A percentile compares a stretch with the other conserved stretches of the same genome.
Conservation (phyloP, 2,888 invertebrate species). For the Apamea anceps region DNA sequence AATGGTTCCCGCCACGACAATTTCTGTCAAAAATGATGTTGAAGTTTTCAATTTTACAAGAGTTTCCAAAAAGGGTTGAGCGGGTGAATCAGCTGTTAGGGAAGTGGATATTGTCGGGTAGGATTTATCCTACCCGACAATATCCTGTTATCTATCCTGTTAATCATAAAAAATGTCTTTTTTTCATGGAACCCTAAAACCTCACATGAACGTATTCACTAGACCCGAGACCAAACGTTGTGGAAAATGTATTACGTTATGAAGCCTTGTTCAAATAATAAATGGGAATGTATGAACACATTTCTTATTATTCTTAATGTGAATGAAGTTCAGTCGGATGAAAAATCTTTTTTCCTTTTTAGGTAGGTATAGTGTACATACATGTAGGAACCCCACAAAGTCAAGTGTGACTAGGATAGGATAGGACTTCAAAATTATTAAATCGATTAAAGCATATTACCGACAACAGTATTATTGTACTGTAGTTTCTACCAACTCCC, state of each 20-base stretch:
- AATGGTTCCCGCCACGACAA: neutral
- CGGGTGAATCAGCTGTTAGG: neutral
- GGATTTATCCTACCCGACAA: too few species aligned
- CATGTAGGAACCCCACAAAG: too few species aligned
- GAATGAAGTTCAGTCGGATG: slow-evolving; percentile 15
- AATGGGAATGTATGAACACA: slow-evolving; percentile 55
- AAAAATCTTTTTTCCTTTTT: slow-evolving; percentile 3
- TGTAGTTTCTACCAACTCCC: too few species aligned
- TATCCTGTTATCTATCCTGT: neutral
- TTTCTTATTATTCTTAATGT: slow-evolving; percentile 51
- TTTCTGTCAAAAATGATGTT: neutral
- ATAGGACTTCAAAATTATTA: too few species aligned
- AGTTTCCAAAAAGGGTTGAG: neutral
- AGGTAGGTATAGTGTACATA: neutral
- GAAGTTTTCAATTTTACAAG: neutral
- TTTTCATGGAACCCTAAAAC: slow-evolving; percentile 38
- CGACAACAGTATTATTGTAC: too few species aligned
- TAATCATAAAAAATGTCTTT: neutral
- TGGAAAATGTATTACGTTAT: slow-evolving; percentile 61
- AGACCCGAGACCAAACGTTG: slow-evolving; percentile 46
- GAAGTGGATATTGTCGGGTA: neutral
- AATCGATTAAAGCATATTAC: neutral
- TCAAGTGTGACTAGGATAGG: neutral
- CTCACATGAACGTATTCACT: slow-evolving; percentile 47
- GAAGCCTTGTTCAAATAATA: slow-evolving; percentile 57